Conservation (phyloP, 2,113 vertebrate genomes). For the Manacus vitellinus region DNA sequence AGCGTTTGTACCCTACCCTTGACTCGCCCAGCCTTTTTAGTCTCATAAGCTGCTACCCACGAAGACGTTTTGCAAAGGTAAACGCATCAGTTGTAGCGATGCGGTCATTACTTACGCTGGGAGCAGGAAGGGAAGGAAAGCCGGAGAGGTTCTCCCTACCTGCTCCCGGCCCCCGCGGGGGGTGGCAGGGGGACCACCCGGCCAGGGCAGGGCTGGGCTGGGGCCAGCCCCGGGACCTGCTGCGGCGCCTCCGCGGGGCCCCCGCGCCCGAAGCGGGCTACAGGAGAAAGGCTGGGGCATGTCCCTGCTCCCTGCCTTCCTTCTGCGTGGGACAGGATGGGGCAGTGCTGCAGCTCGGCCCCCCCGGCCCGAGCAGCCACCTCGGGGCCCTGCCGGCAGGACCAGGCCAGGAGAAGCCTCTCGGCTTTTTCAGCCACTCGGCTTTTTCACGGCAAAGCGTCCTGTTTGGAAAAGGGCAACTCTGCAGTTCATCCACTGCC, state of each 20-base stretch:
- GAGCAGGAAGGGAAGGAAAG: neutral
- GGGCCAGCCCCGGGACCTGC: neutral
- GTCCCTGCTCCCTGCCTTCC: too few relatives aligned
- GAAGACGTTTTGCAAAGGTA: neutral
- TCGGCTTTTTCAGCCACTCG: neutral
- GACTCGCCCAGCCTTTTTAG: neutral
- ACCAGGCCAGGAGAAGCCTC: neutral
- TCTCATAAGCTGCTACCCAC: neutral
- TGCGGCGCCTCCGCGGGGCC: rapidly evolving
- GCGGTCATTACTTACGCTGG: neutral
- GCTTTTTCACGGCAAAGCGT: neutral
- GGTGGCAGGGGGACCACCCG: neutral
- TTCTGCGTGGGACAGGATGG: rapidly evolving
- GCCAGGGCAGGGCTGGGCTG: neutral
- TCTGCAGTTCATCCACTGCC: neutral
- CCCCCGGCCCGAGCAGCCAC: neutral
- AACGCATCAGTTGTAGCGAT: neutral
- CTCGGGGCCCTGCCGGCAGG: neutral
- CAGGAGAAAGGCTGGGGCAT: neutral
- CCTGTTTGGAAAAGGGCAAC: neutral
- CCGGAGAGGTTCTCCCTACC: neutral
- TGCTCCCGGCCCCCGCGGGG: rapidly evolving
- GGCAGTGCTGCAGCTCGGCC: neutral
- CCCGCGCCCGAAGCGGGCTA: rapidly evolving
- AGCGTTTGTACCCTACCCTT: neutral